These are phyloP conservation scores for Tenthredo livida DNA, from an alignment of 2,888 invertebrate genomes.

Conservation along the genomic window DNA sequence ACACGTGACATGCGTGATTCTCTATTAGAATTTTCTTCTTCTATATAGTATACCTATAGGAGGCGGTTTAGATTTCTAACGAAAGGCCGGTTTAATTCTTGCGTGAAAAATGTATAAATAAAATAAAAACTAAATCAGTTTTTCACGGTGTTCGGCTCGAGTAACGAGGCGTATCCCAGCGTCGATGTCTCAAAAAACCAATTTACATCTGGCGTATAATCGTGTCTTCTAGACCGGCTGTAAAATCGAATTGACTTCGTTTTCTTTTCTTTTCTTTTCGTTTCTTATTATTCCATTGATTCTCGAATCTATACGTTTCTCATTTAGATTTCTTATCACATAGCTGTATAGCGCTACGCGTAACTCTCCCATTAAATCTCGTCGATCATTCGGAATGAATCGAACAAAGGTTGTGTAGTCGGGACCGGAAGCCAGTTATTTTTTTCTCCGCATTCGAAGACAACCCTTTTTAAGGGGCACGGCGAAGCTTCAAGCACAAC, in stretches of 20 bases:
- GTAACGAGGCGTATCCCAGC: slow-evolving; percentile 41
- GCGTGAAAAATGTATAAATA: slow-evolving; percentile 25
- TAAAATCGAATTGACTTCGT: slow-evolving; percentile 3
- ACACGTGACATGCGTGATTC: not conserved
- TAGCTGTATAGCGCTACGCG: not conserved
- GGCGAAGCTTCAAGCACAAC: not conserved
- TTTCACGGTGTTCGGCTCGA: slow-evolving; percentile 47
- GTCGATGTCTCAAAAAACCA: not conserved
- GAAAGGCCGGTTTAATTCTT: not conserved
- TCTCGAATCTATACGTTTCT: not conserved
- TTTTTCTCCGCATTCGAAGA: not conserved
- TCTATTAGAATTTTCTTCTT: no score
- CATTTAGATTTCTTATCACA: slow-evolving; percentile 29
- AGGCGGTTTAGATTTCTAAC: not conserved
- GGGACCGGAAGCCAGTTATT: slow-evolving; percentile 48
- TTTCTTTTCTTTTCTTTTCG: not conserved
- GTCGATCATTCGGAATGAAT: not conserved
- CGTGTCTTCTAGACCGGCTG: slow-evolving; percentile 1
- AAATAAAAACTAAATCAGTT: slow-evolving; percentile 8
- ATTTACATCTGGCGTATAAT: slow-evolving; percentile 38
- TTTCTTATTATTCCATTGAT: not conserved
- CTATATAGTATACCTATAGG: not conserved
- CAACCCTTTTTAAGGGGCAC: slow-evolving; percentile 30
- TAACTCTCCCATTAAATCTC: not conserved
- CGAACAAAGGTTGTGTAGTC: not conserved